Evolutionary conservation across 2,888 invertebrate genomes (phyloP).

Genomic region (Hylaea fasciaria): DNA sequence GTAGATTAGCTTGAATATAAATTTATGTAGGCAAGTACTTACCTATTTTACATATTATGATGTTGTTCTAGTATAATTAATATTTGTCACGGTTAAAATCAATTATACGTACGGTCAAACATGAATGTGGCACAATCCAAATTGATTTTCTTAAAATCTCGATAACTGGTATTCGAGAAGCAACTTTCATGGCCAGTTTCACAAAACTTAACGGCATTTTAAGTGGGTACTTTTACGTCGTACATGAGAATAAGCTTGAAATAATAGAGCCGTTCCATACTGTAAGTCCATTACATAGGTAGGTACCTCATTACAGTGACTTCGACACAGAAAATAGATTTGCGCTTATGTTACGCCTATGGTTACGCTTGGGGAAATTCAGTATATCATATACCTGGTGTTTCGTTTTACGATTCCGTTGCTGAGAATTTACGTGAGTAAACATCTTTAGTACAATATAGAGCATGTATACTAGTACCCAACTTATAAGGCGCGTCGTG

Average conservation of each 20-base stretch:
- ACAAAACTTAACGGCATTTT: conserved; percentile 54
- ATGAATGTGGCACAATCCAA: conserved; percentile 35
- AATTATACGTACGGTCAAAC: conserved; percentile 22
- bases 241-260: conserved; percentile 46
- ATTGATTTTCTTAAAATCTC: conserved; percentile 43
- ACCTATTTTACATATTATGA: no score
- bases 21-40: no score
- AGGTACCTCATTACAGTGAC: conserved; percentile 33
- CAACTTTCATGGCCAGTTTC: conserved; percentile 50
- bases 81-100: conserved; percentile 10
- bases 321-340: conserved; percentile 39
- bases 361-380: conserved; percentile 27
- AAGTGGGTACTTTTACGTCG: conserved; percentile 50
- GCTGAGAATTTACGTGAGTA: conserved; percentile 60
- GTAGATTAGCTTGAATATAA: no score
- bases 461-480: no score
- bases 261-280: conserved; percentile 40
- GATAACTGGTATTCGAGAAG: conserved; percentile 45
- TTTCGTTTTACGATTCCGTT: conserved; percentile 56
- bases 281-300: conserved; percentile 32
- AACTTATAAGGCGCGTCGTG: no score
- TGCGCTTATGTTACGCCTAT: conserved; percentile 33
- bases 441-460: conserved; percentile 56
- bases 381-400: no score
- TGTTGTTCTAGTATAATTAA: neutral